phyloP scores from a whole-genome alignment of 2,113 vertebrate species.

The Sceloporus tristichus region DNA sequence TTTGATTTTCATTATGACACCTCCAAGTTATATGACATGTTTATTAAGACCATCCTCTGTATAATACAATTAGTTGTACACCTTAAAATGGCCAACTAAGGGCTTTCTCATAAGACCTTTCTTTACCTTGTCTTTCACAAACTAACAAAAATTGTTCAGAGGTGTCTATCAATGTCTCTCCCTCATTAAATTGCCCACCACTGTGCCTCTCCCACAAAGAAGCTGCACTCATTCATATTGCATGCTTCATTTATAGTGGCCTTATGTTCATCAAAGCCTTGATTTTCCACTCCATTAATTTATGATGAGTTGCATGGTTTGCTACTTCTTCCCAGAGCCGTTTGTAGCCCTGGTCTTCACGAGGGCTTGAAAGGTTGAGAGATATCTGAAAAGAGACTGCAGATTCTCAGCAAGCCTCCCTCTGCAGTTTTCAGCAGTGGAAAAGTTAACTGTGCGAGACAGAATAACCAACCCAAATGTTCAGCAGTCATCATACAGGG shows the following conservation, averaged over 20 bases:
- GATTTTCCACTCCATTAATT: slow-evolving; percentile 59
- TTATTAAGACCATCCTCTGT: not conserved
- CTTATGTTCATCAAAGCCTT: slow-evolving; percentile 61
- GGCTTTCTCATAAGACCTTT: not conserved
- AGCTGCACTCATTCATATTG: slow-evolving; percentile 51
- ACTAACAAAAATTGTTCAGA: slow-evolving; percentile 43
- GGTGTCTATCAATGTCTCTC: slow-evolving; percentile 47
- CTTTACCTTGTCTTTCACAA: slow-evolving; percentile 19
- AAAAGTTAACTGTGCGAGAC: slow-evolving; percentile 49
- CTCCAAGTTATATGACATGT: not conserved
- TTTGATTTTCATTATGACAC: slow-evolving; percentile 5
- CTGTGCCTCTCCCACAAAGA: slow-evolving; percentile 49
- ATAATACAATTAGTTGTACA: slow-evolving; percentile 18
- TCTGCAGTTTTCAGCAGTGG: slow-evolving; percentile 24
- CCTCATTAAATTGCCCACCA: slow-evolving; percentile 39
- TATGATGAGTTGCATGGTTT: slow-evolving; percentile 53
- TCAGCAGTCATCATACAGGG: slow-evolving; percentile 31
- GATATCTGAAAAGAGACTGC: slow-evolving; percentile 22
- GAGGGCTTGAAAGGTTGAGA: slow-evolving; percentile 39
- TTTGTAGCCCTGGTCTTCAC: slow-evolving; percentile 32
- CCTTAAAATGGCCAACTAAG: slow-evolving; percentile 18
- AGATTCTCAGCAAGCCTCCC: slow-evolving; percentile 28
- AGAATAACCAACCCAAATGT: slow-evolving; percentile 6
- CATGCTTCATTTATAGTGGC: slow-evolving; percentile 53
- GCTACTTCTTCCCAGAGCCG: slow-evolving; percentile 41